phyloP scores from a whole-genome alignment of 2,888 invertebrate species.

The Amphipoea lucens region DNA sequence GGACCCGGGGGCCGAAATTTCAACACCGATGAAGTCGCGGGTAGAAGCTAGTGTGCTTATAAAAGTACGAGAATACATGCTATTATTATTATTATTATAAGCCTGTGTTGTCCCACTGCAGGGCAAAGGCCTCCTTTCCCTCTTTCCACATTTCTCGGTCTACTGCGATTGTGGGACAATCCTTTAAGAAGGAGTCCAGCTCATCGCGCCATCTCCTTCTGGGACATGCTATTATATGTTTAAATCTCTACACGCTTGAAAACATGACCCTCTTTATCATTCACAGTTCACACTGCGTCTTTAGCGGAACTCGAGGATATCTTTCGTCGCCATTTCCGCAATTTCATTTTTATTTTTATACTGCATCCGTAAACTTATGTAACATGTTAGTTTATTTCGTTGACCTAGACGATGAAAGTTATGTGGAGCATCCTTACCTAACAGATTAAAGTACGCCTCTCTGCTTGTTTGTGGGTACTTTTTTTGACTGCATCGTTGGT shows the following conservation, averaged over 20 bases:
- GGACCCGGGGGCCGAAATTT: not conserved
- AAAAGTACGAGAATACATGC: slow-evolving; percentile 18
- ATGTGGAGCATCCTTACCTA: slow-evolving; percentile 25
- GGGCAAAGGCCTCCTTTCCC: too few relatives aligned
- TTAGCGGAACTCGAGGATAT: slow-evolving; percentile 49
- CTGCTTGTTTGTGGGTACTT: not conserved
- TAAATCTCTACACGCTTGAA: slow-evolving; percentile 29
- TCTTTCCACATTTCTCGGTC: too few relatives aligned
- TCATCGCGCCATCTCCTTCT: too few relatives aligned
- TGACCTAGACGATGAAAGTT: slow-evolving; percentile 36
- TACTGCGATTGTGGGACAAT: too few relatives aligned
- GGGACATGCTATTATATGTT: not conserved
- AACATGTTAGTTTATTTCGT: slow-evolving; percentile 46
- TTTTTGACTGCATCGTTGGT: too few relatives aligned
- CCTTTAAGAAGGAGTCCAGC: too few relatives aligned
- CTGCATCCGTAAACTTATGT: slow-evolving; percentile 54
- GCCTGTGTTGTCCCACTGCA: too few relatives aligned
- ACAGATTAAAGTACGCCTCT: not conserved
- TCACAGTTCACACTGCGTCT: slow-evolving; percentile 50
- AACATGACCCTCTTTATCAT: slow-evolving; percentile 44
- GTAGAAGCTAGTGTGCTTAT: not conserved
- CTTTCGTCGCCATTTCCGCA: slow-evolving; percentile 54
- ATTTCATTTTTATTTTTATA: slow-evolving; percentile 48
- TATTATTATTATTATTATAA: not conserved
- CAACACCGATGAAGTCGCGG: not conserved